phyloP scores from a whole-genome alignment of 2,888 invertebrate genomes.

The Saturnia pavonia region DNA sequence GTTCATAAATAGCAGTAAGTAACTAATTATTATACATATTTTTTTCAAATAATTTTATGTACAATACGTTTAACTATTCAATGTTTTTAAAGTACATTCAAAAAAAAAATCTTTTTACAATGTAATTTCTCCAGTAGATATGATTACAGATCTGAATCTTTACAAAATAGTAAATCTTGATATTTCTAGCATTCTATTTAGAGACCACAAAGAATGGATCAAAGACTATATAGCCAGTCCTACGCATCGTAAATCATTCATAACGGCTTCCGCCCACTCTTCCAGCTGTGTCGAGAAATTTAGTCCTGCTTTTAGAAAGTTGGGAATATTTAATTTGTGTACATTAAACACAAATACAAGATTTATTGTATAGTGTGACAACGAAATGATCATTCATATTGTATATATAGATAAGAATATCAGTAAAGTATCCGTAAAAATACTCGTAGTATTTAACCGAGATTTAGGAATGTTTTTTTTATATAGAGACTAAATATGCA shows the following conservation, averaged over 20 bases:
- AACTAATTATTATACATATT: too few species aligned
- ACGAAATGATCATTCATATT: not conserved
- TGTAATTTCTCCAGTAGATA: not conserved
- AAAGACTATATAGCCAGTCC: not conserved
- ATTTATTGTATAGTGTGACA: not conserved
- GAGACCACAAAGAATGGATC: not conserved
- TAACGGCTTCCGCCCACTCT: conserved; percentile 9
- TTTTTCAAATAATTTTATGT: too few species aligned
- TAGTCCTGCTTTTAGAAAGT: not conserved
- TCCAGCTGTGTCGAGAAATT: not conserved
- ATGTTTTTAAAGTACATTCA: too few species aligned
- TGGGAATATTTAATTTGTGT: not conserved
- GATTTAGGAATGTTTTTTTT: too few species aligned
- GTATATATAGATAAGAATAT: too few species aligned
- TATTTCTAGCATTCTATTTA: not conserved
- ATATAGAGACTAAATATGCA: too few species aligned
- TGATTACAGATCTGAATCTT: not conserved
- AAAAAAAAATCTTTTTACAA: too few species aligned
- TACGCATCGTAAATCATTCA: conserved; percentile 9
- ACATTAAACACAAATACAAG: not conserved
- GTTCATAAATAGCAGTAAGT: too few species aligned
- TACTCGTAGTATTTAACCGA: too few species aligned
- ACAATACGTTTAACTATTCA: too few species aligned
- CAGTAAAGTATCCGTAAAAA: too few species aligned
- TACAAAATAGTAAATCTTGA: not conserved